phyloP scores from a whole-genome alignment of 2,888 invertebrate species.

The Platycnemis pennipes region DNA sequence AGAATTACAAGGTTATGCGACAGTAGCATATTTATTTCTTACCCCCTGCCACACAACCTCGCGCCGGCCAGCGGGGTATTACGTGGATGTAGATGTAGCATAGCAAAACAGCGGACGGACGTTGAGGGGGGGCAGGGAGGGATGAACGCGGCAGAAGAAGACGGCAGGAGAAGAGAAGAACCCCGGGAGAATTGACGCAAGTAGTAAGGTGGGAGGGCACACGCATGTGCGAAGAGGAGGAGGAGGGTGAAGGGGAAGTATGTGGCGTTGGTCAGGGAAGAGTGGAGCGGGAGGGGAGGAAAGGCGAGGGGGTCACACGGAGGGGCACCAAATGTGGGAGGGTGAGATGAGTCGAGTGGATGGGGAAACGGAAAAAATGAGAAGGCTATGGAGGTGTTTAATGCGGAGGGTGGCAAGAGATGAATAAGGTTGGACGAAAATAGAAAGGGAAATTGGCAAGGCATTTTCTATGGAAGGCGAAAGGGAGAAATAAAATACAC shows the following conservation, averaged over 20 bases:
- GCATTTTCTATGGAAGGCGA: not conserved
- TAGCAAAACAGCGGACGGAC: not conserved
- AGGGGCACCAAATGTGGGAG: not conserved
- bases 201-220: not conserved
- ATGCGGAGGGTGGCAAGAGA: not conserved
- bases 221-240: constrained; percentile 29
- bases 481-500: not conserved
- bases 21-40: no score
- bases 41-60: no score
- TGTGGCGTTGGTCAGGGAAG: constrained; percentile 49
- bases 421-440: not conserved
- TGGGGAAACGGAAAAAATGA: not conserved
- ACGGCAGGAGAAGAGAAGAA: not conserved
- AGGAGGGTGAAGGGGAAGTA: constrained; percentile 32
- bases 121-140: not conserved
- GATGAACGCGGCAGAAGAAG: no score
- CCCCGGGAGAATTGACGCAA: not conserved
- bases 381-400: not conserved
- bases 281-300: not conserved
- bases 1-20: not conserved
- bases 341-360: not conserved
- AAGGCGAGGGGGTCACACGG: not conserved
- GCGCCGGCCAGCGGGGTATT: no score
- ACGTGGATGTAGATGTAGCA: not conserved
- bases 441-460: not conserved